phyloP scores from a whole-genome alignment of 2,888 invertebrate species.

The Octonoba sinensis region DNA sequence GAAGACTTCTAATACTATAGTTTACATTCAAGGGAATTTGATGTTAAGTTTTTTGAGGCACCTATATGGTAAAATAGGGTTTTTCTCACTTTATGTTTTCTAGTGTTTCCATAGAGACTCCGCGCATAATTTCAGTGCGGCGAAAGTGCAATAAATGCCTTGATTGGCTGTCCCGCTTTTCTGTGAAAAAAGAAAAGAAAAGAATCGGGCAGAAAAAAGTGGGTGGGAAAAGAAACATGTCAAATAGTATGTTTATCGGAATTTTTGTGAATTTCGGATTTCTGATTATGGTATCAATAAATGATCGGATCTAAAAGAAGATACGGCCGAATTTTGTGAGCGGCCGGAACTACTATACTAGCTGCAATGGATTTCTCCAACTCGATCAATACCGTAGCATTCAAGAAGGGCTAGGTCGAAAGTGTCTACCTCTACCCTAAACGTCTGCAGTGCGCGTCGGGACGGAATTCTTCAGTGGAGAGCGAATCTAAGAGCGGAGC shows the following conservation, averaged over 20 bases:
- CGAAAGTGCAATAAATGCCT: constrained; percentile 20
- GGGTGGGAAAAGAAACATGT: not conserved
- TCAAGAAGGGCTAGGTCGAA: constrained; percentile 48
- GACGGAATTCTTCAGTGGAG: constrained; percentile 46
- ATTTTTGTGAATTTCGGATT: not conserved
- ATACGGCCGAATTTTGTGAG: not conserved
- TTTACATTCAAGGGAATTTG: too few species aligned
- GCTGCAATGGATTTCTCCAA: constrained; percentile 49
- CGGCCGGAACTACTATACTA: constrained; percentile 40
- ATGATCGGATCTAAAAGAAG: not conserved
- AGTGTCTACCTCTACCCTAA: constrained; percentile 55
- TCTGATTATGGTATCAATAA: not conserved
- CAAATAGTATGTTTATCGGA: constrained; percentile 3
- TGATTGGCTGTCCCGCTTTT: not conserved
- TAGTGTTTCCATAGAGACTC: constrained; percentile 44
- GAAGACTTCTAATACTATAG: too few species aligned
- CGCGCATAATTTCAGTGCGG: constrained; percentile 31
- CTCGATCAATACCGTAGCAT: constrained; percentile 57
- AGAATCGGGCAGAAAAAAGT: not conserved
- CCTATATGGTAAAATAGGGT: not conserved
- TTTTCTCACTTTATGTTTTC: constrained; percentile 29
- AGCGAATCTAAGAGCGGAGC: constrained; percentile 38
- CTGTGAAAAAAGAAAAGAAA: not conserved
- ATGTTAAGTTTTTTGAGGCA: too few species aligned
- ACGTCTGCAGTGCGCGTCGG: constrained; percentile 62